Percentiles rank a stretch among this genome's conserved stretches.
Conservation (phyloP, 2,888 invertebrate genomes). For the Schizotus pectinicornis region DNA sequence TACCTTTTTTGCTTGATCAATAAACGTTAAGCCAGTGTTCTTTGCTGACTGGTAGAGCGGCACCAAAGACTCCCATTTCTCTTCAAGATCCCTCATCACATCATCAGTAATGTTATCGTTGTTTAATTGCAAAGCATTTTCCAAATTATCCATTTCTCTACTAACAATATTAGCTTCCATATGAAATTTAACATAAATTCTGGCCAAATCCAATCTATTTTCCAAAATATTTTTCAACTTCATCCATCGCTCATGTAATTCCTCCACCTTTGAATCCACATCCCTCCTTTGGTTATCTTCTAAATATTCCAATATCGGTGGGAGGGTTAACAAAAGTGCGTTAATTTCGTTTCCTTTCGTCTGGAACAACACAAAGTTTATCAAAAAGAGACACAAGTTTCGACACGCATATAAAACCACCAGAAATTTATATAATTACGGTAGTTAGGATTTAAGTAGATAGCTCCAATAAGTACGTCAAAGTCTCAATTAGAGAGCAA, state of each 20-base stretch:
- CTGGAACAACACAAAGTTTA: slow-evolving; percentile 52
- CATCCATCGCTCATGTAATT: slow-evolving; percentile 68
- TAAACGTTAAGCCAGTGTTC: slow-evolving; percentile 70
- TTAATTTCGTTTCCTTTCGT: slow-evolving; percentile 73
- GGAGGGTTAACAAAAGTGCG: slow-evolving; percentile 66
- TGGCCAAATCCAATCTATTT: slow-evolving; percentile 69
- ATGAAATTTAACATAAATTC: slow-evolving; percentile 75
- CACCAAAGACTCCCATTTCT: slow-evolving; percentile 70
- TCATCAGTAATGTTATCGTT: slow-evolving; percentile 60
- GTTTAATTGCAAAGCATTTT: slow-evolving; percentile 62
- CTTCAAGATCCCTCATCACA: slow-evolving; percentile 62
- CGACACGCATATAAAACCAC: too few relatives aligned
- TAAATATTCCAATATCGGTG: slow-evolving; percentile 67
- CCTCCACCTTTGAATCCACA: slow-evolving; percentile 68
- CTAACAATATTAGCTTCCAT: slow-evolving; percentile 70
- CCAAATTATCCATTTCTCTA: slow-evolving; percentile 70
- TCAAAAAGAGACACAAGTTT: neutral
- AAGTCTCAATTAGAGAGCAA: too few relatives aligned
- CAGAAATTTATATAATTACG: too few relatives aligned
- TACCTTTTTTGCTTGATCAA: slow-evolving; percentile 66
- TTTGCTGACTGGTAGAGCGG: slow-evolving; percentile 71
- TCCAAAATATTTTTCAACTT: slow-evolving; percentile 67
- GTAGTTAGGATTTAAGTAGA: too few relatives aligned
- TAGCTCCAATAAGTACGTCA: too few relatives aligned
- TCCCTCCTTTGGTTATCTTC: slow-evolving; percentile 70